Conservation (phyloP, 2,113 vertebrate genomes). For the Equus quagga region DNA sequence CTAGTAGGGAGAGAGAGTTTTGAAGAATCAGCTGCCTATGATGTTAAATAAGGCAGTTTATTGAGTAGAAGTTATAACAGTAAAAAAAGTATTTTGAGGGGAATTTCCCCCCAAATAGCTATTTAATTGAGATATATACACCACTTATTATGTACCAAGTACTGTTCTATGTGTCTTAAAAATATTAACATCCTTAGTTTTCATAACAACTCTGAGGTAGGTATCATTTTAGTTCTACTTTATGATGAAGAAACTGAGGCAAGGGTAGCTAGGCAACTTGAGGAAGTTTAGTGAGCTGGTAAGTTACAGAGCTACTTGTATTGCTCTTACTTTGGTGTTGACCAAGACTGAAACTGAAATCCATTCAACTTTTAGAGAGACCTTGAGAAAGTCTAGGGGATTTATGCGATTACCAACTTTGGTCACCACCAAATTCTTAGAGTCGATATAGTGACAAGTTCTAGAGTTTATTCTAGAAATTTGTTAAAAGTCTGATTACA, state of each 20-base stretch:
- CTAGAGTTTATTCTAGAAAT: neutral
- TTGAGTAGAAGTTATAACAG: neutral
- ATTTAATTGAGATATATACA: neutral
- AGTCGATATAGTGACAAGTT: neutral
- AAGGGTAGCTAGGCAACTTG: neutral
- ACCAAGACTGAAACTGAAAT: neutral
- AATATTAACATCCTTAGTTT: neutral
- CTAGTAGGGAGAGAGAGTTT: neutral
- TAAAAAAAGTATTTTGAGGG: neutral
- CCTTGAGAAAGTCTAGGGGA: neutral
- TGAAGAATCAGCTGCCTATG: neutral
- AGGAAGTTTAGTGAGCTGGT: neutral
- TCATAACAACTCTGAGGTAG: neutral
- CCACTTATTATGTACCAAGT: neutral
- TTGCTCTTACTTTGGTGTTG: neutral
- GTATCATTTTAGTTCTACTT: neutral
- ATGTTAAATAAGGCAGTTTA: neutral
- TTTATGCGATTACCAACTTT: neutral
- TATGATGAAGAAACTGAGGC: neutral
- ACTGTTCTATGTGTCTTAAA: neutral
- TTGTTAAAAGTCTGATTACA: neutral
- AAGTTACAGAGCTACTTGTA: neutral
- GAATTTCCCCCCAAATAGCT: neutral
- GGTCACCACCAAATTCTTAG: neutral
- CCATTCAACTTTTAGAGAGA: neutral